Conservation (phyloP, 35 echinoderm and acorn worm genomes). For the Nesometra sesokonis region DNA sequence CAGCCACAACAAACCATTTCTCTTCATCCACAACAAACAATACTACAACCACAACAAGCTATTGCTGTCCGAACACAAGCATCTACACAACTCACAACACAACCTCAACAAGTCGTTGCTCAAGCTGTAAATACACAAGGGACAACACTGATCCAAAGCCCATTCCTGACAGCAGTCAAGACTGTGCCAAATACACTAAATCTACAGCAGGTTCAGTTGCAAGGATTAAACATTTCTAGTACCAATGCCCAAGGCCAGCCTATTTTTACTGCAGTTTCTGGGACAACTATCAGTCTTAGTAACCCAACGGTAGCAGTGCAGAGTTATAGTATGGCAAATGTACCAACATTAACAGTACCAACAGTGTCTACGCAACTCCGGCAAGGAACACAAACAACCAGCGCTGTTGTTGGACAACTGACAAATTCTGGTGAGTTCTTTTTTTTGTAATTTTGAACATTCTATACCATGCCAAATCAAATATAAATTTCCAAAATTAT, state of each 20-base stretch:
- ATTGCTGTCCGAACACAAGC: not conserved
- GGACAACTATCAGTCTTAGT: not conserved
- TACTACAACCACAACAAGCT: conserved; percentile 22
- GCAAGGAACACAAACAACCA: not conserved
- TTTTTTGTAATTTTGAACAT: too few species aligned
- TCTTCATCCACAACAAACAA: conserved; percentile 19
- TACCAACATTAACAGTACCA: not conserved
- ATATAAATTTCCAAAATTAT: too few species aligned
- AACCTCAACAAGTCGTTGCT: not conserved
- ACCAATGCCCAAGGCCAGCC: not conserved
- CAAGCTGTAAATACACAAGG: not conserved
- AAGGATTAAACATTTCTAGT: not conserved
- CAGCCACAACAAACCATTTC: conserved; percentile 12
- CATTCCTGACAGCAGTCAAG: not conserved
- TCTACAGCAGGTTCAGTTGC: not conserved
- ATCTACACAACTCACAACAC: not conserved
- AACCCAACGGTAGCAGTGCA: not conserved
- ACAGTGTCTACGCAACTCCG: not conserved
- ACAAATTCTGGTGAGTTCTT: not conserved
- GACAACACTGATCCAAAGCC: not conserved
- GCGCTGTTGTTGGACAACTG: not conserved
- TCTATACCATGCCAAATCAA: too few species aligned
- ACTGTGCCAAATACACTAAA: not conserved
- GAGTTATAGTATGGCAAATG: not conserved
- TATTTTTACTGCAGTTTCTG: not conserved